Conservation (phyloP, 2,113 vertebrate genomes). For the Tamias sibiricus region DNA sequence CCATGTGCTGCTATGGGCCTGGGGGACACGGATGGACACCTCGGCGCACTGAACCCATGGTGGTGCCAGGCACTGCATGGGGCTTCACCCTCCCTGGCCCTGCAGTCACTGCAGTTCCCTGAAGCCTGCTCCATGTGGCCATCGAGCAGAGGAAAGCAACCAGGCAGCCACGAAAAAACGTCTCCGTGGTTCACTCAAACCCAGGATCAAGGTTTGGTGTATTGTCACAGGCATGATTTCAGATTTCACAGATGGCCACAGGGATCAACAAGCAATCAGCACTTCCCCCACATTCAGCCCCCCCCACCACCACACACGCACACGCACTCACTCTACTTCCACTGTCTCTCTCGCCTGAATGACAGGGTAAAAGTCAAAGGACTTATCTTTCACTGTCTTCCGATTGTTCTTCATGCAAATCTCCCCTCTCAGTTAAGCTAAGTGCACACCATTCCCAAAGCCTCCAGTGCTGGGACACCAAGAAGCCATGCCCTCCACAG, state of each 20-base stretch:
- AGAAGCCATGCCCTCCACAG: not conserved
- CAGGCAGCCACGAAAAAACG: not conserved
- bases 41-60: too few relatives aligned
- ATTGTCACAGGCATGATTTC: not conserved
- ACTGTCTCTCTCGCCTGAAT: not conserved
- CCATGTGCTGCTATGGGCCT: not conserved
- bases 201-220: not conserved
- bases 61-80: not conserved
- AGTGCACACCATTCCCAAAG: not conserved
- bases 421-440: not conserved
- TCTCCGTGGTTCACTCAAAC: not conserved
- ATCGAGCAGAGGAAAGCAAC: not conserved
- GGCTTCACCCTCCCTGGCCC: not conserved
- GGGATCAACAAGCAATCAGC: not conserved
- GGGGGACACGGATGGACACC: not conserved
- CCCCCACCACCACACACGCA: rapidly evolving
- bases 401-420: not conserved
- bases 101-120: not conserved
- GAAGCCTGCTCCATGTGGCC: not conserved
- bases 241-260: not conserved
- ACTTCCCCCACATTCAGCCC: rapidly evolving
- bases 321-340: not conserved
- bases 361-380: not conserved
- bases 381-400: not conserved
- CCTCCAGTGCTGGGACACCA: not conserved